These are phyloP conservation scores for Myrmophylax atrothorax DNA, from an alignment of 2,113 vertebrate genomes.

Conservation along the genomic window DNA sequence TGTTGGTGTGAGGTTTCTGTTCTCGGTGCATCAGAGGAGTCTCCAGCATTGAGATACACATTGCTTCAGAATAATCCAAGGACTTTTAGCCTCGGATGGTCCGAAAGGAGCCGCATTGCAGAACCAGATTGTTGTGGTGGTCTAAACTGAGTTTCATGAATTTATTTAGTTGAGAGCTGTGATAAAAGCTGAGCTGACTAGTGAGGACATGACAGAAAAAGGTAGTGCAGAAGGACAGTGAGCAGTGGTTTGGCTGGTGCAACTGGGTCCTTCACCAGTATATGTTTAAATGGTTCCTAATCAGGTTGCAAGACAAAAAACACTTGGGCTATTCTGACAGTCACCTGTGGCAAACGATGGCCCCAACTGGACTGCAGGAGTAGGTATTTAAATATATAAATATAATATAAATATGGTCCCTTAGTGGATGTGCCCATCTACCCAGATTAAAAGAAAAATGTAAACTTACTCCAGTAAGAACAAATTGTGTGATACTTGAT, in stretches of 20 bases:
- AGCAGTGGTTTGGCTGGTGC: background rate
- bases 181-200: background rate
- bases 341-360: background rate
- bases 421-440: background rate
- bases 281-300: accelerated
- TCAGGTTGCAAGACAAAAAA: background rate
- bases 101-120: background rate
- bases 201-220: accelerated
- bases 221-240: background rate
- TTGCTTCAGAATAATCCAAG: background rate
- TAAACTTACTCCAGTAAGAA: background rate
- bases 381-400: background rate
- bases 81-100: background rate
- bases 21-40: background rate
- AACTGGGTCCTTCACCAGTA: background rate
- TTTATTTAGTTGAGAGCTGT: background rate
- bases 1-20: background rate
- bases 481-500: background rate
- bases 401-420: too few relatives aligned
- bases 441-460: background rate
- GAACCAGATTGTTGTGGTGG: background rate
- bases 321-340: background rate
- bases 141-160: background rate
- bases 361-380: background rate
- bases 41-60: background rate